Base-by-base conservation (phyloP, 2,888 invertebrate species). In the Toxonevra muliebris region DNA sequence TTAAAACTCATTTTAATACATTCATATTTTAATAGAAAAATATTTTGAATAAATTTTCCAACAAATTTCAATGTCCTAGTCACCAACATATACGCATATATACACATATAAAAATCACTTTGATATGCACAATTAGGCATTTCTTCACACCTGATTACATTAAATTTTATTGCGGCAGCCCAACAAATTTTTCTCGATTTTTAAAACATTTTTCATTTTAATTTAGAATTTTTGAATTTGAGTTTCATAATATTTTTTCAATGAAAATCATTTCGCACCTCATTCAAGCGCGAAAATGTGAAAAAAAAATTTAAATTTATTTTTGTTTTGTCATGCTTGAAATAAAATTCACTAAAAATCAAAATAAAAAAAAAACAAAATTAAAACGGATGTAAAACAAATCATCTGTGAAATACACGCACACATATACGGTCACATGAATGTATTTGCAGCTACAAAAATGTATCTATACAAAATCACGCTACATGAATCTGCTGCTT, bases 181-280 rank as follows among this genome's bases (percentile, higher is more conserved):
- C 61, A 61, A 15, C 61, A 40, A 54, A 60, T 60, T 60, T 60
- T 45, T n/a, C 48, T 5, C 8, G 8, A 48, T 48, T 48, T 48
- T 15, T 15, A 11, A 48, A 5, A 17, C 2, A 4, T 30, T 30
- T 30, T 30, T 30, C 30, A 30, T 59, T 10, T 42, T 57, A 20
- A 15, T 42, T 43, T 4, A 4, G 15, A 19, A 43, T n/a, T 12
- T 59, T 48, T 19, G 12, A 12, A 60, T 3, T 2, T 45, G 17
- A 19, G 5, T 19, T 54, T 19, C 12, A 12, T 19, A 54, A 54
- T 17, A 15, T 19, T 17, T 53, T 61, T 45, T 70, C 19, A 30
- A 62, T 76, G 54, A 70, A 77, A 76, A 75, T 78, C 73, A 76
- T 50, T 76, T 76, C 74, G 69, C 72, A 73, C 73, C 69, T 68